phyloP scores from a whole-genome alignment of 2,113 vertebrate genomes.

The Sphyrna mokarran region DNA sequence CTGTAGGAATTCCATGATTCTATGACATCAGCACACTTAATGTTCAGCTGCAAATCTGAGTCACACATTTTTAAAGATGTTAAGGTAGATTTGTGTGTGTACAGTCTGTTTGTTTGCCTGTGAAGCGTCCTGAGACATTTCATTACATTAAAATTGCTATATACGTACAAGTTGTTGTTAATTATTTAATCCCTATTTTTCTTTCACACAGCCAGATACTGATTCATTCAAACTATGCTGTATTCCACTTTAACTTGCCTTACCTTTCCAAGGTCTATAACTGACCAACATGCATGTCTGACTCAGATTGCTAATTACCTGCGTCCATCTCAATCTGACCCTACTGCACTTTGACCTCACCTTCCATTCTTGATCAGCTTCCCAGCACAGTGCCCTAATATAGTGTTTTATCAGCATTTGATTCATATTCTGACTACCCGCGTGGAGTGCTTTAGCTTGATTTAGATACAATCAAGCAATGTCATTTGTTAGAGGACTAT shows the following conservation, averaged over 20 bases:
- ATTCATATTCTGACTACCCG: neutral
- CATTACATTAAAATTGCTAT: too few species aligned
- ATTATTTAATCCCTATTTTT: neutral
- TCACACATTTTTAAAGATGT: neutral
- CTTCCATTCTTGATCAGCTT: neutral
- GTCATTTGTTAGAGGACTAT: neutral
- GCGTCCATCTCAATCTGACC: neutral
- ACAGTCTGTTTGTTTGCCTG: too few species aligned
- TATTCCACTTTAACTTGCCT: neutral
- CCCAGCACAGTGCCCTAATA: neutral
- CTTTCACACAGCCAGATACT: neutral
- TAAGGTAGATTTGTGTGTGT: neutral
- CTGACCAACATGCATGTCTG: neutral
- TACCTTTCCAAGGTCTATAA: neutral
- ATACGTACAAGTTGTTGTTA: too few species aligned
- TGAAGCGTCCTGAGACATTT: too few species aligned
- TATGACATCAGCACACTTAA: neutral
- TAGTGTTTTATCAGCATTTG: neutral
- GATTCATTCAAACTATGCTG: neutral
- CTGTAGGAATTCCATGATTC: too few species aligned
- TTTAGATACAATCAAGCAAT: neutral
- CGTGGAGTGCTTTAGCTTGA: neutral
- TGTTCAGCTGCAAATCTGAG: neutral
- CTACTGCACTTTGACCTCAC: neutral
- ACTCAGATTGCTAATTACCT: neutral